Conservation (phyloP, 2,888 invertebrate genomes). For the Cantharis lateralis region DNA sequence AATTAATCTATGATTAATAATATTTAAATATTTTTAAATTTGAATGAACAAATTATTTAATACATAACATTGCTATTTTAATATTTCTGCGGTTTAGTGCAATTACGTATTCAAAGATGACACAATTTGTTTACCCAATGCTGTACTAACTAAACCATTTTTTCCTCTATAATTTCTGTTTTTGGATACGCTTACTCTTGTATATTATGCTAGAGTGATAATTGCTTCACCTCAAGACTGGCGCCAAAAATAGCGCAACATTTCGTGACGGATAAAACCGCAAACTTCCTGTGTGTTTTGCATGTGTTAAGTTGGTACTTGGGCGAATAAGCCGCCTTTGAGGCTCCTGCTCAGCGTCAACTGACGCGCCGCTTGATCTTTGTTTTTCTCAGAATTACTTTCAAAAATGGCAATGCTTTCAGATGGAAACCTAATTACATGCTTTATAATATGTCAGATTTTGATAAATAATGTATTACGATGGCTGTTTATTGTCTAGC, state of each 20-base stretch:
- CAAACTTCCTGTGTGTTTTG: slow-evolving; percentile 45
- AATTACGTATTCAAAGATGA: not conserved
- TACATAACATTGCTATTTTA: not conserved
- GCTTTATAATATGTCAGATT: slow-evolving; percentile 40
- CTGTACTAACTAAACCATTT: not conserved
- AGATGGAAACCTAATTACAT: slow-evolving; percentile 42
- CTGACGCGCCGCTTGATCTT: slow-evolving; percentile 34
- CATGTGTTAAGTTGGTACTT: slow-evolving; percentile 40
- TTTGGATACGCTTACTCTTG: not conserved
- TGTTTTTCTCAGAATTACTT: slow-evolving; percentile 37
- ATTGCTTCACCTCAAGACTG: slow-evolving; percentile 30
- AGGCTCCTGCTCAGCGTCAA: slow-evolving; percentile 35
- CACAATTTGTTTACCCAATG: not conserved
- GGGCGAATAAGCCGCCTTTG: slow-evolving; percentile 30
- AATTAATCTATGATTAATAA: not conserved
- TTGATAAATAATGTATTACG: slow-evolving; percentile 41
- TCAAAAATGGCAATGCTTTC: slow-evolving; percentile 31
- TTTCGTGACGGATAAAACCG: slow-evolving; percentile 40
- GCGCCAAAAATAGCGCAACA: slow-evolving; percentile 38
- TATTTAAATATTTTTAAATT: too few species aligned
- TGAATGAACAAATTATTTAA: not conserved
- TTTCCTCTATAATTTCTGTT: not conserved
- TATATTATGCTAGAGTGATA: slow-evolving; percentile 7
- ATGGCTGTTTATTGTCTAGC: slow-evolving; percentile 30
- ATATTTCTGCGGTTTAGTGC: not conserved